These are phyloP conservation scores for Brachionus asplanchnoidis DNA, from an alignment of 1,140 invertebrate genomes.

Conservation along the genomic window DNA sequence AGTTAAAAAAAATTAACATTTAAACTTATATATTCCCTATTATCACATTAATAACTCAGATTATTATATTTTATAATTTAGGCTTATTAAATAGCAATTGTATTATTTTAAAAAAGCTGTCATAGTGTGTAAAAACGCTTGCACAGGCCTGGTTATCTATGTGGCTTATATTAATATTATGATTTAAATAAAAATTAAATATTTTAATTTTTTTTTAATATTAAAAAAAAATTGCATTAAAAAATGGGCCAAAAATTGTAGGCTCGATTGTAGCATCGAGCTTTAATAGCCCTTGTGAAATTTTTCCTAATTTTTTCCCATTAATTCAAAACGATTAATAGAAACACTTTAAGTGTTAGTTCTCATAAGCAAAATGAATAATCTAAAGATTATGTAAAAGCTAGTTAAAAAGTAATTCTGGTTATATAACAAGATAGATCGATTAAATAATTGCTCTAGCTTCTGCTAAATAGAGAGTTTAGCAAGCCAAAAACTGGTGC, in stretches of 20 bases:
- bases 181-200: neutral
- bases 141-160: no score
- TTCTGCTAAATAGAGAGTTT: neutral
- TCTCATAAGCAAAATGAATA: neutral
- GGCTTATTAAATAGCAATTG: no score
- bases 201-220: neutral
- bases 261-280: neutral
- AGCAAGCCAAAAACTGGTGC: no score
- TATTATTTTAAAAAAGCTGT: no score
- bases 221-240: neutral
- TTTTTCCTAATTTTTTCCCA: neutral
- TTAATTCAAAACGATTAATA: neutral
- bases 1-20: no score
- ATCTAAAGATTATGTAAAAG: neutral
- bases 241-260: neutral
- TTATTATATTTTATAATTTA: no score
- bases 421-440: neutral
- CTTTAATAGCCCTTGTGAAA: neutral
- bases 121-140: no score
- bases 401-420: neutral
- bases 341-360: neutral
- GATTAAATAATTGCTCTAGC: neutral
- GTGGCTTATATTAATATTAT: no score
- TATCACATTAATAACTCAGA: no score
- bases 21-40: no score